Evolutionary conservation across 2,797 vertebrate species (phyloP), one percentile per base, ranked within the genome.

Genomic region (Rhynchonycteris naso): DNA sequence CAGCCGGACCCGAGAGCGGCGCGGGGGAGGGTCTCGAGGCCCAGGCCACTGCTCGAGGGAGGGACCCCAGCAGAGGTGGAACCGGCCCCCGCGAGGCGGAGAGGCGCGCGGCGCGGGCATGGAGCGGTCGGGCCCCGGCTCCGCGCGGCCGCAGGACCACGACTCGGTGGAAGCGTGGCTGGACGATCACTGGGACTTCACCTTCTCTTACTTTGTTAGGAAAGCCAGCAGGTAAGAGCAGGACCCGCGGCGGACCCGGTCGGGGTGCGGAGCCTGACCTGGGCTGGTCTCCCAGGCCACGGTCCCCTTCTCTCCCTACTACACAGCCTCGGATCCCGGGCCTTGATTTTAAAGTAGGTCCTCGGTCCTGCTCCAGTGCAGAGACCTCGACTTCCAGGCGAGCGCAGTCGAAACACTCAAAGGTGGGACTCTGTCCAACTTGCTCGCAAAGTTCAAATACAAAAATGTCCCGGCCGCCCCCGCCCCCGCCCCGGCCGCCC

Each of bases 91-190:
- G 28, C 15, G 5, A 52, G 93, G 30, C 43, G 28, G 88, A 0
- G 33, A 80, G 59, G 59, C 24, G 81, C 88, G 81, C 76, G 0
- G 90, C 82, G 56, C 87, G 52, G 80, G 22, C 90, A 97, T 97
- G 97, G 96, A 97, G 65, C 81, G 3, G 26, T 89, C 58, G 26
- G 81, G 93, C 93, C 80, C 72, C 7, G 22, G 76, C 43, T 18
- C 54, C 95, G 79, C 92, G 95, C 79, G 94, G 35, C 94, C 96
- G 43, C 88, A 97, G 88, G 98, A 98, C 71, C 97, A 95, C 82
- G 99, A 99, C 89, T 98, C 98, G 97, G 98, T 99, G 97, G 99
- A 99, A 99, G 99, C 99, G 96, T 99, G 99, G 99, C 98, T 99
- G 98, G 99, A 99, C 96, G 99, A 99, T 92, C 99, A 99, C 98